Evolutionary conservation across 2,888 invertebrate genomes (phyloP).

Genomic region (Brachypalpus laphriformis): DNA sequence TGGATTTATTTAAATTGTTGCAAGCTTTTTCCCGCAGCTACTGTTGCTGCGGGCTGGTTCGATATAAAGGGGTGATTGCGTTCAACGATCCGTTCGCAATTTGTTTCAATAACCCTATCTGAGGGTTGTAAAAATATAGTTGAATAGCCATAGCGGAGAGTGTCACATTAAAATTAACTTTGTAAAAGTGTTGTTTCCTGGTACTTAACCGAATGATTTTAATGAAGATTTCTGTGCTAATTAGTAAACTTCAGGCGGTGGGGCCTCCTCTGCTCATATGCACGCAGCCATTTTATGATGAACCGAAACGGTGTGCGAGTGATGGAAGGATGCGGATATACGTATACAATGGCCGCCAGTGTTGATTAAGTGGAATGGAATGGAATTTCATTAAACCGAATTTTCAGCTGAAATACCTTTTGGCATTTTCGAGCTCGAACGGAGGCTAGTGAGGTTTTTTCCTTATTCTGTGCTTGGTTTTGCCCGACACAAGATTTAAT

Average conservation of each 20-base stretch:
- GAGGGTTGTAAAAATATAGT: neutral
- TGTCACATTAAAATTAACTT: slow-evolving; percentile 30
- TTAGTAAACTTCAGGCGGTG: slow-evolving; percentile 20
- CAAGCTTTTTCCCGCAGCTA: neutral
- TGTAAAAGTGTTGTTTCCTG: slow-evolving; percentile 30
- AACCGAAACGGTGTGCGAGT: neutral
- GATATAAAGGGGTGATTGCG: neutral
- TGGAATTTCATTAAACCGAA: slow-evolving; percentile 23
- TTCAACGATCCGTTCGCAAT: slow-evolving; percentile 4
- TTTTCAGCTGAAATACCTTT: slow-evolving; percentile 14
- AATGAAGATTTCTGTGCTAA: slow-evolving; percentile 47
- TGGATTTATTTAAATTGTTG: slow-evolving; percentile 23
- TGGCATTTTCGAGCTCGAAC: neutral
- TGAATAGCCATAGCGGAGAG: neutral
- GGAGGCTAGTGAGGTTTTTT: neutral
- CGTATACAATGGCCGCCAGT: neutral
- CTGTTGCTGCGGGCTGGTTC: too few relatives aligned
- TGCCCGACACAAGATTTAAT: neutral
- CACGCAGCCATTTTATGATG: neutral
- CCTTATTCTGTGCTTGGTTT: neutral
- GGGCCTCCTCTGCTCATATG: neutral
- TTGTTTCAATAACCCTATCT: neutral
- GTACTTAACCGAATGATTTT: slow-evolving; percentile 24
- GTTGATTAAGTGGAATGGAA: slow-evolving; percentile 23
- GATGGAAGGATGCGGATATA: slow-evolving; percentile 5